phyloP scores from a whole-genome alignment of 1,140 invertebrate species.

The Lepeophtheirus salmonis region DNA sequence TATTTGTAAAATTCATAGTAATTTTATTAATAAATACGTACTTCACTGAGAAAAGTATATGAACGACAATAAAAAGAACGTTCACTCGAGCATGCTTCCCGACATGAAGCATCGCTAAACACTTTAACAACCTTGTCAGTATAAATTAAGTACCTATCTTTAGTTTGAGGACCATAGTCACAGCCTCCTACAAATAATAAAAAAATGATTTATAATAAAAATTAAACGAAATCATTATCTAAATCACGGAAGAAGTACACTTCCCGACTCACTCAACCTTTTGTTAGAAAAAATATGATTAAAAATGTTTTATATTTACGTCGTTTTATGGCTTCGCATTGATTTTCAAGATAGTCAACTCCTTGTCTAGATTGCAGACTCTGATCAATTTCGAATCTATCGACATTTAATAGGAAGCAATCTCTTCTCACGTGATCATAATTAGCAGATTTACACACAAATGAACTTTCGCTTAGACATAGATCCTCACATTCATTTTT shows the following conservation, averaged over 20 bases:
- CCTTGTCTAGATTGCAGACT: constrained; percentile 26
- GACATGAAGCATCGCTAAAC: constrained; percentile 29
- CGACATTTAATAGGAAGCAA: constrained; percentile 31
- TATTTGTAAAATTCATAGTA: no score
- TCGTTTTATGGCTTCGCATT: constrained; percentile 32
- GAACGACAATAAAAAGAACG: constrained; percentile 32
- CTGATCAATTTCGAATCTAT: constrained; percentile 27
- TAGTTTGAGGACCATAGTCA: constrained; percentile 26
- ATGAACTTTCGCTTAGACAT: constrained; percentile 30
- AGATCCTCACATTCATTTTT: constrained; percentile 30
- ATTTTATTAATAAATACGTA: background rate
- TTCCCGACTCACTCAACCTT: no score
- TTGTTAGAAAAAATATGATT: no score
- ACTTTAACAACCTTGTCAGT: constrained; percentile 29
- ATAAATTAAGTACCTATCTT: constrained; percentile 30
- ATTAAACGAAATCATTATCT: no score
- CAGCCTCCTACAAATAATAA: no score
- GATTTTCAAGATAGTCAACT: constrained; percentile 35
- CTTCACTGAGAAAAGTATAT: constrained; percentile 29
- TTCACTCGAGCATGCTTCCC: constrained; percentile 29
- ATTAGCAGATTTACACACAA: constrained; percentile 31
- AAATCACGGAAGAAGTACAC: no score
- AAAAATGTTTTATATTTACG: no score
- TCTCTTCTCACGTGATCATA: constrained; percentile 30
- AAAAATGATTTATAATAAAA: no score